Base-by-base conservation (phyloP, 2,797 vertebrate species). In the Pipistrellus nathusii region DNA sequence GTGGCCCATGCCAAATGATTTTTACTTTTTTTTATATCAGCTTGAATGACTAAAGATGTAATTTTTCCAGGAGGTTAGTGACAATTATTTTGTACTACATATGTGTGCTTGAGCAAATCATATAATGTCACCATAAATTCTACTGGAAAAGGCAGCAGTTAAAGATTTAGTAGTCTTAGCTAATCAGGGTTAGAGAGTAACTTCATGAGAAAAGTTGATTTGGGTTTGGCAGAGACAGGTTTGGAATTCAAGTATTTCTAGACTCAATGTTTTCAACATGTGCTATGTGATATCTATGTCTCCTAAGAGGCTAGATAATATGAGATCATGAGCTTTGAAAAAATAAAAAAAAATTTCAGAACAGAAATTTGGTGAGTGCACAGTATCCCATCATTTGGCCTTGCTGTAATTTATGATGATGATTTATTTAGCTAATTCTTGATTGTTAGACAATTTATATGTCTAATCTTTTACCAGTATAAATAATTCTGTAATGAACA, bases 201-300 rank as follows among this genome's bases (percentile, higher is more conserved):
- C 27, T 86, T 93, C 76, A 80, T 83, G 38, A 95, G 78, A 90
- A 85, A 90, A 93, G 17, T 93, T 90, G 64, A 23, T 41, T 92
- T 93, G 5, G 48, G 59, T 89, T 95, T 94, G 51, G 41, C 77
- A 94, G 90, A 89, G 38, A 83, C 72, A 59, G 38, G 32, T 85
- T 94, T 96, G 80, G 71, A 88, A 92, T 73, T 71, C 66, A 86
- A n/a, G 23, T 62, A 32, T 85, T 92, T 94, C 66, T 93, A 90
- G 48, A 90, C 6, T 68, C 55, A 64, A 15, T 81, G 69, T 83
- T 80, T 95, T 94, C 38, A 83, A n/a, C 25, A 41, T 83, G 41
- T 38, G 72, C 21, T 41, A 13, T 69, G 11, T 51, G 59, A 90
- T 85, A 90, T 41, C 48, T 73, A 15, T 87, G 41, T 71, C 72